Evolutionary conservation across 1,140 invertebrate genomes (phyloP), one percentile per base, ranked within the genome.

Genomic region (Glossosoma conforme): DNA sequence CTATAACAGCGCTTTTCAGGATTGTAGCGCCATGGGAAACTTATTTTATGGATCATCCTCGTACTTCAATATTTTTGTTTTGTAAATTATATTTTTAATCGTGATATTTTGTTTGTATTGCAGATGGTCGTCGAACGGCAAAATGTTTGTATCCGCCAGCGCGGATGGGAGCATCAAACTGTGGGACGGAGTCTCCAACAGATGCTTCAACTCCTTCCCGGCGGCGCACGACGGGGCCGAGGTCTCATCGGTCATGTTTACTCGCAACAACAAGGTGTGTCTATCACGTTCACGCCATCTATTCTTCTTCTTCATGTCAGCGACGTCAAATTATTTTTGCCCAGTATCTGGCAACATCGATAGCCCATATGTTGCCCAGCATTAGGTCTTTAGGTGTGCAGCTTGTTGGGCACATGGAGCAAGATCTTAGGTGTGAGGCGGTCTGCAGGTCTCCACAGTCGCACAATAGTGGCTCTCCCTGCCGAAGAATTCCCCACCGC

Each of bases 181-280:
- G 1, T 98, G 94, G 94, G 94, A 97, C 69, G 93, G 89, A 0
- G 87, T 98, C 1, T 95, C 92, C 14, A 95, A 92, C 60, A 78
- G 91, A 41, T 98, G 94, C 65, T 84, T 99, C 49, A 95, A 95
- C 65, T 97, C 93, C 0, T 97, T 98, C 65, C 68, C 80, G 0
- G 85, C 87, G 61, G 95, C 96, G 0, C 97, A 99, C 67, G 94
- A 97, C 59, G 93, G 93, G 0, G 80, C 87, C 15, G 90, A 95
- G 77, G 88, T 99, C 14, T 96, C 92, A 64, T 98, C 94, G 0
- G 89, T 97, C 2, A 75, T 82, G 9, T 99, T 98, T 66, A 93
- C 94, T 0, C 80, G 91, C 47, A 99, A 99, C 74, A 94, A 93
- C 66, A 99, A 99, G 81, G 92, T 95, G 60, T 40, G 9, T 22